These are phyloP conservation scores for Stichodactyla mertensii DNA, from an alignment of 64 coral and sea anemone species.

Conservation along the genomic window DNA sequence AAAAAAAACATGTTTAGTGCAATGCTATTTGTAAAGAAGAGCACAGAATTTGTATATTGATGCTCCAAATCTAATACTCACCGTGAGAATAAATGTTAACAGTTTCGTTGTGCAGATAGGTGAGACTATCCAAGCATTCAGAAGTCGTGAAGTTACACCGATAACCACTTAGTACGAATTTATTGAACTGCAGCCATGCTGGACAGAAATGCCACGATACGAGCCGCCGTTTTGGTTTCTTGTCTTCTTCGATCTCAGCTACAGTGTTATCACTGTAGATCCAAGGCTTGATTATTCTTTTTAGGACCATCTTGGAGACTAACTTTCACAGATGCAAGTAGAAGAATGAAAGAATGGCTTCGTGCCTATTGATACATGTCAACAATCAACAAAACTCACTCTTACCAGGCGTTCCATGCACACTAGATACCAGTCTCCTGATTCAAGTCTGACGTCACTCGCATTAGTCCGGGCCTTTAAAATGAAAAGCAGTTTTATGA, in stretches of 20 bases:
- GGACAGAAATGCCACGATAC: conserved; percentile 35
- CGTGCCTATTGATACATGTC: not conserved
- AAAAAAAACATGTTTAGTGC: not conserved
- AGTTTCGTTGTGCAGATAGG: conserved; percentile 90
- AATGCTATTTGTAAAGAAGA: not conserved
- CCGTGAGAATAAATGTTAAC: conserved; percentile 93
- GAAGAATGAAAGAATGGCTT: not conserved
- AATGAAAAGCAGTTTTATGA: too few relatives aligned
- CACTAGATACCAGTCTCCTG: not conserved
- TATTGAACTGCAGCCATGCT: conserved; percentile 86
- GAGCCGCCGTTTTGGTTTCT: not conserved
- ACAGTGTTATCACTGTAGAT: not conserved
- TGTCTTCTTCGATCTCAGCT: not conserved
- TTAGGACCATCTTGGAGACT: conserved; percentile 6
- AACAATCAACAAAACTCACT: not conserved
- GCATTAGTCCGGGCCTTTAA: too few relatives aligned
- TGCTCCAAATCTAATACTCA: conserved; percentile 23
- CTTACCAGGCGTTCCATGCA: conserved; percentile 13
- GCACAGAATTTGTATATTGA: not conserved
- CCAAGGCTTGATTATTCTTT: conserved; percentile 11
- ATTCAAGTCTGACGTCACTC: not conserved
- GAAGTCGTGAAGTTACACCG: conserved; percentile 45
- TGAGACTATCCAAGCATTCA: conserved; percentile 81
- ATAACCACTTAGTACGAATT: conserved; percentile 68
- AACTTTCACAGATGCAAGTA: not conserved